These are phyloP conservation scores for Meriones psammophilus DNA, from an alignment of 2,797 vertebrate genomes.

Conservation along the genomic window DNA sequence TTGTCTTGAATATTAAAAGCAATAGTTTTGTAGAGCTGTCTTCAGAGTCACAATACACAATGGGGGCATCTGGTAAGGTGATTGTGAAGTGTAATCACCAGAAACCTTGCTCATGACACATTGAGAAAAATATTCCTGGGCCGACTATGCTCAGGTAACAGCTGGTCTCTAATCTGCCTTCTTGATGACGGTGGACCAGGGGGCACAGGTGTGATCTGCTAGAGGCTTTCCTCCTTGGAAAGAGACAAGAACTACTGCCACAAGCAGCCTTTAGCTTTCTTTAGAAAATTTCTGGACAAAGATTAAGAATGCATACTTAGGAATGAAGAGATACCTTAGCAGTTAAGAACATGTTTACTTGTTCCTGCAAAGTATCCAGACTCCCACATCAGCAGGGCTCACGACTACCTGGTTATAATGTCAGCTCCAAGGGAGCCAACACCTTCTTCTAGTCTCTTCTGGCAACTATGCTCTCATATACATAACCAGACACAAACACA, in stretches of 20 bases:
- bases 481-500: background rate
- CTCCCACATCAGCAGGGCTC: rapidly evolving
- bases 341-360: background rate
- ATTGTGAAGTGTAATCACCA: background rate
- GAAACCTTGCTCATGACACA: background rate
- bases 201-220: too few species aligned
- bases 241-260: background rate
- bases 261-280: background rate
- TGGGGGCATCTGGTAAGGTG: background rate
- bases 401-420: background rate
- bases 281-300: background rate
- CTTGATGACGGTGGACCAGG: background rate
- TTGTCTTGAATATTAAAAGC: background rate
- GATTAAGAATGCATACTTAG: background rate
- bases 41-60: background rate
- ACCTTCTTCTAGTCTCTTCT: background rate
- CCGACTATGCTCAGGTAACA: background rate
- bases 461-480: background rate
- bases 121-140: rapidly evolving
- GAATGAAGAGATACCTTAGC: background rate
- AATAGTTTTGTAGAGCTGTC: background rate
- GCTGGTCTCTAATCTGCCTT: background rate
- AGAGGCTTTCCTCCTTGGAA: background rate
- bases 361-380: background rate
- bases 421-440: background rate